Base-by-base conservation (phyloP, 2,888 invertebrate genomes). In the Coenonympha glycerion region DNA sequence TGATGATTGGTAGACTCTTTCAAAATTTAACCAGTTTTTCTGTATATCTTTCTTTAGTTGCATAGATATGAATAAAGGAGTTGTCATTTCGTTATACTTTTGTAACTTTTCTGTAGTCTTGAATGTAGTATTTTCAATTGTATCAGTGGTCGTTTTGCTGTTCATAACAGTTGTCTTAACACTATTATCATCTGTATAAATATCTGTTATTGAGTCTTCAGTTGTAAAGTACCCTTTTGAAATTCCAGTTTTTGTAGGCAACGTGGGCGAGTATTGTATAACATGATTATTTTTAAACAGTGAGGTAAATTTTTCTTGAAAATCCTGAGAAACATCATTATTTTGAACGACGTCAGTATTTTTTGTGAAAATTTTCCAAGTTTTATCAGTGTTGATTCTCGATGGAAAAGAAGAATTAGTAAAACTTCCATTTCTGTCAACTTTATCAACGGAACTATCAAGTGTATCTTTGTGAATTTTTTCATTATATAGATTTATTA, bases 401-500 rank as follows among this genome's bases (percentile, higher is more conserved):
- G 41, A 42, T 19, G 30, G 6, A 3, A n/a, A 19, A 3, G 6
- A 13, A 30, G 11, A 6, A 11, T 18, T 13, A n/a, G 3, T 6
- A 37, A 16, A 6, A 18, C 1, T 11, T 9, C 1, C 11, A 6
- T 30, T n/a, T 1, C n/a, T n/a, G n/a, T n/a, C n/a, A n/a, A n/a
- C n/a, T n/a, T n/a, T n/a, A n/a, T n/a, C n/a, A n/a, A 21, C 18
- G 6, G 22, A 2, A 19, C 18, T 15, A 36, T 42, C 15, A 4
- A 4, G 11, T 1, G 9, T 19, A 31, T 45, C 22, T 13, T 39
- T 34, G 13, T 19, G 16, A 13, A 52, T 19, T 47, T 54, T 58
- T 22, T 49, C 40, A 18, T 34, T 46, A 11, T 52, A 57, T 21
- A 48, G 42, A 40, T 53, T 22, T 19, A 61, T 31, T 45, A 61